Evolutionary conservation across 2,113 vertebrate genomes (phyloP).

Genomic region (Drymodes brunneopygia): DNA sequence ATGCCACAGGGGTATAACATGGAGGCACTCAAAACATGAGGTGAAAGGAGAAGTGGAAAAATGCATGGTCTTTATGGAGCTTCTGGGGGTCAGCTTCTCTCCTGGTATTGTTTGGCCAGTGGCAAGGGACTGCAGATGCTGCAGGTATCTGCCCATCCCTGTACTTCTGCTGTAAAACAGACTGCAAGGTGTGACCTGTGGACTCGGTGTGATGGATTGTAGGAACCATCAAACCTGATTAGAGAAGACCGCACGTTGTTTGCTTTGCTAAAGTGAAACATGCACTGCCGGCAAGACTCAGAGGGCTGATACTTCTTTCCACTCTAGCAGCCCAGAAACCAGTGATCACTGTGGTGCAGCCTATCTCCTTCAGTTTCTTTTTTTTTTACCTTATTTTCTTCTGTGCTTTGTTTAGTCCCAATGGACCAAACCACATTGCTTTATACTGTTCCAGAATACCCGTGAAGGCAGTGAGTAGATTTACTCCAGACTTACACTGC

Average conservation of each 20-base stretch:
- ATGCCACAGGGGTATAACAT: background rate
- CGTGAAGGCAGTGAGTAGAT: background rate
- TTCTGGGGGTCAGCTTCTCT: background rate
- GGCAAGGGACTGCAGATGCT: background rate
- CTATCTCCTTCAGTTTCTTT: background rate
- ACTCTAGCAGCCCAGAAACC: background rate
- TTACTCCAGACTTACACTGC: background rate
- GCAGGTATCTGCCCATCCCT: background rate
- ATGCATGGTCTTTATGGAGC: background rate
- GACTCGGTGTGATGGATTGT: background rate
- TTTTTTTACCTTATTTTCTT: background rate
- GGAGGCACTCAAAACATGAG: background rate
- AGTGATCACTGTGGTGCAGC: background rate
- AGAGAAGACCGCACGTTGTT: rapidly evolving
- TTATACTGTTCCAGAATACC: background rate
- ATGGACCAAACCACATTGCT: background rate
- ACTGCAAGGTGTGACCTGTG: background rate
- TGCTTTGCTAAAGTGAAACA: background rate
- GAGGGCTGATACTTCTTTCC: background rate
- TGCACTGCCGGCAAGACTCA: rapidly evolving
- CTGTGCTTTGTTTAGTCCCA: background rate
- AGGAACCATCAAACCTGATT: background rate
- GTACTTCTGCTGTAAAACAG: background rate
- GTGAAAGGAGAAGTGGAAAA: background rate
- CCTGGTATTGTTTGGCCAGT: background rate